A percentile compares a stretch with the other conserved stretches of the same genome.
Conservation (phyloP, 2,888 invertebrate species). For the Phortica okadai region DNA sequence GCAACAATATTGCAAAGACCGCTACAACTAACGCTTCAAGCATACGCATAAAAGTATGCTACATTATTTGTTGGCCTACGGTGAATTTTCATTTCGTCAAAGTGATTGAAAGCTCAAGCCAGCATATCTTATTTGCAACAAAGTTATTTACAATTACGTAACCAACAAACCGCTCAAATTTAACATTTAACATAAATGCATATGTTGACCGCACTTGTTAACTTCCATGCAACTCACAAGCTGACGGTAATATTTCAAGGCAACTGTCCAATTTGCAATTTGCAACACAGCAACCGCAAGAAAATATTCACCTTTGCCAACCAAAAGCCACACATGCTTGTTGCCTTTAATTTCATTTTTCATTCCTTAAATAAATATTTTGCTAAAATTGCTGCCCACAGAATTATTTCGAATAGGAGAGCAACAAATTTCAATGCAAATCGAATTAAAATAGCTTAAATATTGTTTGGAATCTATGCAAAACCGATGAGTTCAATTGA, state of each 20-base stretch:
- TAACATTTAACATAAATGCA: no score
- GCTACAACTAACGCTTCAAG: not conserved
- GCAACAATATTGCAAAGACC: not conserved
- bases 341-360: not conserved
- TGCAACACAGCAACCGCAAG: conserved; percentile 3
- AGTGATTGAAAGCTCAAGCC: not conserved
- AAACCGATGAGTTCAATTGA: not conserved
- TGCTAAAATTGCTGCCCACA: not conserved
- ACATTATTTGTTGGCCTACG: not conserved
- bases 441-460: not conserved
- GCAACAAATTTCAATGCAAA: not conserved
- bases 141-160: not conserved
- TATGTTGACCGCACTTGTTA: no score
- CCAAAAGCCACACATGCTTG: not conserved
- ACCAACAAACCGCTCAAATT: no score
- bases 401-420: not conserved
- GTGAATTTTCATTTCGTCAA: not conserved
- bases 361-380: not conserved
- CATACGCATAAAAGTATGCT: not conserved
- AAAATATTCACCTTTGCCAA: not conserved
- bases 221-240: no score
- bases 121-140: not conserved
- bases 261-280: not conserved
- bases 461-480: not conserved
- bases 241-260: no score